Base-by-base conservation (phyloP, 2,113 vertebrate genomes). In the Vidua chalybeata region DNA sequence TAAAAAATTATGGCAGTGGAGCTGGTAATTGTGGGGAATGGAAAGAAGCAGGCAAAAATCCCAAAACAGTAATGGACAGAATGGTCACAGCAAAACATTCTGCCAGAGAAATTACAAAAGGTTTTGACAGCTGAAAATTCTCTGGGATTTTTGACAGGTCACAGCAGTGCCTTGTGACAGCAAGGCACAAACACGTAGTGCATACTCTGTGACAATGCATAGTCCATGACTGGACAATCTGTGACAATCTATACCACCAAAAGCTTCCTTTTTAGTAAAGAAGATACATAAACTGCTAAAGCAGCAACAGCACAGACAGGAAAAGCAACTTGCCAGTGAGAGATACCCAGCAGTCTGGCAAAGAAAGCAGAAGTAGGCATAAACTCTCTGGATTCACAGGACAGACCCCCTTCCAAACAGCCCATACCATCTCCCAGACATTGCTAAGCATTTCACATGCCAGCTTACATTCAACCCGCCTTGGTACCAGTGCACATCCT, bases 51-150 rank as follows among this genome's bases (percentile, higher is more conserved):
- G 37, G 33, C 21, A 86, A 31, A 86, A 74, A 17, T 48, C 27
- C 13, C 1, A 5, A 64, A 90, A 54, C 12, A 80, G 61, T 15
- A 94, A 78, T 4, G 5, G 54, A 26, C n/a, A 83, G 30, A 91
- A 81, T 3, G 4, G 55, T 8, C 33, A 43, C 22, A 61, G 63
- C 9, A 66, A 86, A 77, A 66, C 22, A 71, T 67, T 86, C n/a
- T 69, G 21, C 31, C 0, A 0, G 13, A 10, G 21, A 87, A 86
- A 88, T 63, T 48, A 56, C 0, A 2, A 85, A 51, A 81, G 30
- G 5, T 82, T 91, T 83, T 73, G 72, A 95, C 39, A 80, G 31
- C 6, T 72, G 37, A 88, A 94, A 92, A 77, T 28, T 71, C 61
- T 39, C 80, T 0, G 0, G 43, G 35, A 77, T 78, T 84, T 92